A percentile compares a stretch with the other conserved stretches of the same genome.
These are phyloP conservation scores for Phalacrocorax pelagicus DNA, from an alignment of 2,113 vertebrate genomes.

Conservation along the genomic window DNA sequence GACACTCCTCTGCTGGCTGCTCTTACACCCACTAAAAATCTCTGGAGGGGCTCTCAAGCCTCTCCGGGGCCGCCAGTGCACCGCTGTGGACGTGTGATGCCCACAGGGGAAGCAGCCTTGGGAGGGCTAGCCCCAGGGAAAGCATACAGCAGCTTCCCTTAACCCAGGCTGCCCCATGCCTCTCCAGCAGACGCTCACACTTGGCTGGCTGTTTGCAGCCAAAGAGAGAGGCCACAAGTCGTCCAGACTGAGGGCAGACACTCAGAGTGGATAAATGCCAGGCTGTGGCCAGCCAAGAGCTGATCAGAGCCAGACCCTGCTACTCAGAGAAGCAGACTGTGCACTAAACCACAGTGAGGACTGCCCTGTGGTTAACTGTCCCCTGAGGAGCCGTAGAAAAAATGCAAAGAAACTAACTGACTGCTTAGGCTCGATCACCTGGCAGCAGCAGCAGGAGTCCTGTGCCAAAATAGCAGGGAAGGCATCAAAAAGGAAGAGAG, in stretches of 20 bases:
- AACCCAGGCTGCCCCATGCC: not conserved
- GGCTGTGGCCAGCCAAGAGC: constrained; percentile 1
- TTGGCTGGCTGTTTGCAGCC: not conserved
- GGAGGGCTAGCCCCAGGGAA: not conserved
- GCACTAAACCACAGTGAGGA: not conserved
- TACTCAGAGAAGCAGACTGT: not conserved
- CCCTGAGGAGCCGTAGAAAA: not conserved
- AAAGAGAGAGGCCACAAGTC: not conserved
- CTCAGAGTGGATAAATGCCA: not conserved
- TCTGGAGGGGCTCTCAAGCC: not conserved
- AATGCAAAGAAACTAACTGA: not conserved
- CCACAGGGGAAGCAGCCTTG: rapidly evolving
- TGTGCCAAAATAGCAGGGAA: not conserved
- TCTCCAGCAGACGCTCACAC: not conserved
- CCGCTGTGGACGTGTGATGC: not conserved
- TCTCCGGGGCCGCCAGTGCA: not conserved
- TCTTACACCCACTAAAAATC: not conserved
- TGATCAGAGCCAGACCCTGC: not conserved
- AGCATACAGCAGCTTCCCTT: not conserved
- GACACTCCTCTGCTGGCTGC: not conserved
- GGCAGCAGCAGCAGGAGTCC: not conserved
- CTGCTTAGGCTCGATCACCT: not conserved
- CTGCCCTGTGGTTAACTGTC: not conserved
- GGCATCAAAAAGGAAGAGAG: not conserved
- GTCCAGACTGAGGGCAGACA: constrained; percentile 26